phyloP scores from a whole-genome alignment of 2,113 vertebrate genomes.

The Halichoerus grypus region DNA sequence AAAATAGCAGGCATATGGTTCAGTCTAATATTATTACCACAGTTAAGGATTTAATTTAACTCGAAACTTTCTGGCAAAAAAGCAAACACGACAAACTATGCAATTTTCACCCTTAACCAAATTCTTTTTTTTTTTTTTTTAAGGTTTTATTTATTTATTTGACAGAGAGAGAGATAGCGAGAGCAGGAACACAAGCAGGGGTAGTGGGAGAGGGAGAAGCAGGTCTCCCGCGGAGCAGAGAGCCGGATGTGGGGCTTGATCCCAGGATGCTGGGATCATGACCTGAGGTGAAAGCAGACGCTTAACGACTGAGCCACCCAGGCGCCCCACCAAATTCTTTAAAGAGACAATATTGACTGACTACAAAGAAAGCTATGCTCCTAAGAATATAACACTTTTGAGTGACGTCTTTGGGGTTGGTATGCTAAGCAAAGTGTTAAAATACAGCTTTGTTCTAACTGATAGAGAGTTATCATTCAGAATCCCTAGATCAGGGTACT shows the following conservation, averaged over 20 bases:
- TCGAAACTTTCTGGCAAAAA: slow-evolving; percentile 53
- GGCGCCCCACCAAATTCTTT: neutral
- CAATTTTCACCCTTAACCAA: neutral
- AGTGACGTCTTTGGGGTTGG: neutral
- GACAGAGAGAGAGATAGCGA: no score
- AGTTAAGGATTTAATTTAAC: neutral
- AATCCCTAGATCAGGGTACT: neutral
- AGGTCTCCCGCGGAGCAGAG: no score
- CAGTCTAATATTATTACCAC: neutral
- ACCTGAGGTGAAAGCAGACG: no score
- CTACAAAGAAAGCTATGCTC: neutral
- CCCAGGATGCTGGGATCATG: no score
- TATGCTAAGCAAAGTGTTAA: neutral
- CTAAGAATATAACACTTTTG: neutral
- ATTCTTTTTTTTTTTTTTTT: neutral
- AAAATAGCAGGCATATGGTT: neutral
- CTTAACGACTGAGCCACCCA: no score
- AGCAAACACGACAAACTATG: neutral
- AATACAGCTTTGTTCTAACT: neutral
- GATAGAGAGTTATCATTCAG: neutral
- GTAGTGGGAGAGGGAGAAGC: no score
- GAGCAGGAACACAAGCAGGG: no score
- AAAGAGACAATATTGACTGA: neutral
- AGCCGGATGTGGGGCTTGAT: no score
- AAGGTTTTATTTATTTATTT: no score